Evolutionary conservation across 2,888 invertebrate genomes (phyloP).

Genomic region (Mayetiola destructor): DNA sequence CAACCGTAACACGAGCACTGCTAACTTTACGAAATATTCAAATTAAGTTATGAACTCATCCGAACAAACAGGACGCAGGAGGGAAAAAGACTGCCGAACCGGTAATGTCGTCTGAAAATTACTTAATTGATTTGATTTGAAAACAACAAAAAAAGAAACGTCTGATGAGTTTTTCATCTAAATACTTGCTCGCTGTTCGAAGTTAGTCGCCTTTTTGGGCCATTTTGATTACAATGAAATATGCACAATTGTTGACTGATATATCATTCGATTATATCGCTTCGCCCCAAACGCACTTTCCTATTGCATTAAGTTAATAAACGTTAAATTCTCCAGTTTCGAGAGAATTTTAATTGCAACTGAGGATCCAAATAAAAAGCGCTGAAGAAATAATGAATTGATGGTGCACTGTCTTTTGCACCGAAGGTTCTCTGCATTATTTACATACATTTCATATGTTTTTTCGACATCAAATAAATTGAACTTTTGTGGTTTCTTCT

Average conservation of each 20-base stretch:
- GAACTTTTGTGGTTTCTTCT: no score
- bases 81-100: no score
- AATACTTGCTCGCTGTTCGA: not conserved
- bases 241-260: not conserved
- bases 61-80: not conserved
- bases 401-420: not conserved
- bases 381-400: not conserved
- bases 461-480: no score
- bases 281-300: no score
- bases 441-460: no score
- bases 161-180: conserved; percentile 3
- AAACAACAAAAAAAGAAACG: not conserved
- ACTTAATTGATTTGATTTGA: not conserved
- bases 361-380: conserved; percentile 11
- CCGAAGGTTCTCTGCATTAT: no score
- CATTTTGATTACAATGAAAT: conserved; percentile 7
- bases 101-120: not conserved
- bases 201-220: not conserved
- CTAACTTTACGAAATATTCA: not conserved
- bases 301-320: no score
- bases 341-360: conserved; percentile 1
- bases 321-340: no score
- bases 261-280: not conserved
- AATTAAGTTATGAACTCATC: not conserved
- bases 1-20: not conserved